Conservation (phyloP, 2,797 vertebrate genomes). For the Peromyscus nudipes region DNA sequence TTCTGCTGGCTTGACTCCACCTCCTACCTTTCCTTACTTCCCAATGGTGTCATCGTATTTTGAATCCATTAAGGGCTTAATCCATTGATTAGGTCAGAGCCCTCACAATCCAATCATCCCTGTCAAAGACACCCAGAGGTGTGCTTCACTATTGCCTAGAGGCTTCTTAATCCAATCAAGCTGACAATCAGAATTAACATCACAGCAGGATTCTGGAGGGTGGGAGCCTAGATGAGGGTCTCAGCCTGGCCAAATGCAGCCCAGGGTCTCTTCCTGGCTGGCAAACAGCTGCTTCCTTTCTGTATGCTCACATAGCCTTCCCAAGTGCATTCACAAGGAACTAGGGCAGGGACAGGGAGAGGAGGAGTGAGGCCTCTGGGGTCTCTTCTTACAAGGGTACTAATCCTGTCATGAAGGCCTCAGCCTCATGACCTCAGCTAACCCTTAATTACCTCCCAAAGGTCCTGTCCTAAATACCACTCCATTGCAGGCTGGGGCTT, state of each 20-base stretch:
- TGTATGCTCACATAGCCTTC: background rate
- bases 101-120: background rate
- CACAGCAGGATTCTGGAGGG: background rate
- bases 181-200: background rate
- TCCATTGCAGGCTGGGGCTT: background rate
- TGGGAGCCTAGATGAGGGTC: background rate
- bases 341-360: background rate
- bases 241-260: background rate
- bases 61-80: background rate
- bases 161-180: background rate
- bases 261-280: background rate
- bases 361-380: background rate
- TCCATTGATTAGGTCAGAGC: background rate
- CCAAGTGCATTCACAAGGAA: no score
- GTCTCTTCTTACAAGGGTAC: slow-evolving; percentile 7
- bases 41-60: background rate
- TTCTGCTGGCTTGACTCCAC: background rate
- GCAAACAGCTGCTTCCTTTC: background rate
- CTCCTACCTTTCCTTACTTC: background rate
- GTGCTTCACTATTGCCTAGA: background rate
- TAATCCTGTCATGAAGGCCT: background rate
- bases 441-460: slow-evolving; percentile 15
- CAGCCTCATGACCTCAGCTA: background rate
- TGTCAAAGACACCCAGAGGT: background rate
- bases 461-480: background rate